Evolutionary conservation across 1,140 invertebrate genomes (phyloP).

Genomic region (Bombus terrestris): DNA sequence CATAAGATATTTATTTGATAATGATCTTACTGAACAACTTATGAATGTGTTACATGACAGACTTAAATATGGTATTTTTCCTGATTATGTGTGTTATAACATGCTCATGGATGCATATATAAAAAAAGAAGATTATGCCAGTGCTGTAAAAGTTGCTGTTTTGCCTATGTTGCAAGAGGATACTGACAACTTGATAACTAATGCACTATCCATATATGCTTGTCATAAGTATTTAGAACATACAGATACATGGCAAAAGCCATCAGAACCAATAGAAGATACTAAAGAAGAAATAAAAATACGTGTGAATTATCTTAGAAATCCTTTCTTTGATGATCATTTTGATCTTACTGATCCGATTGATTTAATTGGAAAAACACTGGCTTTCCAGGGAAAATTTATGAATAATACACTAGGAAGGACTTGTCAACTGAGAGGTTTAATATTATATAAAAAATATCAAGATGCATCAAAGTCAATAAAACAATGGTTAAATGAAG

Average conservation of each 20-base stretch:
- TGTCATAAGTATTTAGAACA: slow-evolving; percentile 89
- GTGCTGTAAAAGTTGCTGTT: slow-evolving; percentile 90
- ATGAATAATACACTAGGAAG: slow-evolving; percentile 83
- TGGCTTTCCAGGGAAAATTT: slow-evolving; percentile 85
- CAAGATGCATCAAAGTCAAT: slow-evolving; percentile 82
- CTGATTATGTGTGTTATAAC: slow-evolving; percentile 91
- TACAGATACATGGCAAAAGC: slow-evolving; percentile 83
- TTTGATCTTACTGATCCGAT: slow-evolving; percentile 90
- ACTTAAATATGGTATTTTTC: slow-evolving; percentile 94
- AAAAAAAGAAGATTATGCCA: slow-evolving; percentile 86
- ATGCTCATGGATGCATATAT: slow-evolving; percentile 92
- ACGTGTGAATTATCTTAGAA: slow-evolving; percentile 90
- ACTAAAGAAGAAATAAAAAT: slow-evolving; percentile 88
- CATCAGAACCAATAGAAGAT: slow-evolving; percentile 78
- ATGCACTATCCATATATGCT: slow-evolving; percentile 88
- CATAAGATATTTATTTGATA: slow-evolving; percentile 86
- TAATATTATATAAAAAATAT: slow-evolving; percentile 87
- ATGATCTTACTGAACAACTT: slow-evolving; percentile 84
- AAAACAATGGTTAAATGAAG: slow-evolving; percentile 71
- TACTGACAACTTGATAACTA: slow-evolving; percentile 87
- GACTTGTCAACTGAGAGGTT: slow-evolving; percentile 88
- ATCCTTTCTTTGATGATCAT: slow-evolving; percentile 93
- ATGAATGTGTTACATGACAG: slow-evolving; percentile 90
- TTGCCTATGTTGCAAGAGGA: slow-evolving; percentile 96
- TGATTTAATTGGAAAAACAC: slow-evolving; percentile 90